Evolutionary conservation across 2,113 vertebrate genomes (phyloP), one percentile per base, ranked within the genome.

Genomic region (Takifugu bimaculatus): DNA sequence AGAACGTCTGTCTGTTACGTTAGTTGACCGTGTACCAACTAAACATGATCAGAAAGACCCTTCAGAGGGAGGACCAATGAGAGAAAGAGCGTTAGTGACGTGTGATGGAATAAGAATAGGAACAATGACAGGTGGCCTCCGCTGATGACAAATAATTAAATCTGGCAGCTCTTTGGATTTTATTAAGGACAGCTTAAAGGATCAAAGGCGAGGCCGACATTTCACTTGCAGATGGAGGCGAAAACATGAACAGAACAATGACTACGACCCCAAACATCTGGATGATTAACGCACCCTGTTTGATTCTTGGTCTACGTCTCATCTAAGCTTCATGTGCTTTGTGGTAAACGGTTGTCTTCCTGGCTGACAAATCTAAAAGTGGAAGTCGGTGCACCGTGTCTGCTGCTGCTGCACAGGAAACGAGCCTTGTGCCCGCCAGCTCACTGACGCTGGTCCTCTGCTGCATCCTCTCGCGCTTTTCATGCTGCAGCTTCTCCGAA

Each of bases 1-100:
- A 7, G n/a, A 35, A 54, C 4, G 12, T 26, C 43, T 51, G 15
- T 51, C 50, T 35, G 26, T n/a, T 2, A 9, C 47, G 11, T 27
- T 48, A 51, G 15, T 43, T 42, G n/a, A 6, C 56, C 65, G 0
- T 27, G 28, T 13, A 29, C 39, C 6, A 70, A 44, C 28, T 54
- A 47, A 62, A 52, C 64, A 50, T 53, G 64, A 74, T 80, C 60
- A 74, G 49, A 72, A 62, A 51, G 39, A 48, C 50, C 78, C 84
- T 86, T 68, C 42, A 86, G 87, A 63, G 79, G 82, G 85, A 77
- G 71, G 68, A n/a, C 75, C 84, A 65, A 87, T 63, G 63, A 82
- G 44, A 81, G 58, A n/a, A 60, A 45, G 69, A 2, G 25, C 32
- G 45, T 43, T 43, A 20, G 20, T 20, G 53, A 62, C 43, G 29